Conservation (phyloP, 2,888 invertebrate species). For the Spodoptera picta region DNA sequence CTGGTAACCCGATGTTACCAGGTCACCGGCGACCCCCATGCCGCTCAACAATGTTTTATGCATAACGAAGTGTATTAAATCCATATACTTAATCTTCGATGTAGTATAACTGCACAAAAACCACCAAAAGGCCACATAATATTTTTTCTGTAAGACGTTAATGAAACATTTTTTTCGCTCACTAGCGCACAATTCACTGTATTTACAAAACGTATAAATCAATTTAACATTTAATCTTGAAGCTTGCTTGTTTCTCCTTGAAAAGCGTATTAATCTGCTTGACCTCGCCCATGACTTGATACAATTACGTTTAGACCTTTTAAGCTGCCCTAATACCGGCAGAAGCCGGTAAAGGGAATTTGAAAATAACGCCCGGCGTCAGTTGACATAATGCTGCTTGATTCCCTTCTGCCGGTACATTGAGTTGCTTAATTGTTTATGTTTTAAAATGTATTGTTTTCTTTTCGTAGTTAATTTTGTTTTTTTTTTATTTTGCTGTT, state of each 20-base stretch:
- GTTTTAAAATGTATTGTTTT: background rate
- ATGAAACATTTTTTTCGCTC: no score
- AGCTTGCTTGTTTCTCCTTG: constrained; percentile 22
- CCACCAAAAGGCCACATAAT: no score
- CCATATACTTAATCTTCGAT: no score
- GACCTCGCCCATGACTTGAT: constrained; percentile 46
- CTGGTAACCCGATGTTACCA: no score
- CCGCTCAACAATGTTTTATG: no score
- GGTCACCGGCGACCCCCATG: no score
- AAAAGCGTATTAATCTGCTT: constrained; percentile 49
- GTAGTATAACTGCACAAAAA: no score
- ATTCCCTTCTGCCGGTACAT: constrained; percentile 23
- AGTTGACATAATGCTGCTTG: constrained; percentile 34
- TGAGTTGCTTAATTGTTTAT: constrained; percentile 12
- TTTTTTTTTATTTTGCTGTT: background rate
- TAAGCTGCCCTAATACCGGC: constrained; percentile 45
- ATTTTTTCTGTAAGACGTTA: no score
- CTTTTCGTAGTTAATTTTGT: no score
- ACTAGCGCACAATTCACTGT: constrained; percentile 12
- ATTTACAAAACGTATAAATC: constrained; percentile 25
- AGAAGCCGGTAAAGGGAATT: constrained; percentile 47
- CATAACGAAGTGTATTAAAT: no score
- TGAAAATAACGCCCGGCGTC: constrained; percentile 37
- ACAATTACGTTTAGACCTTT: constrained; percentile 55
- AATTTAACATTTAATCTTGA: constrained; percentile 39